A percentile compares a stretch with the other conserved stretches of the same genome.
Conservation (phyloP, 2,113 vertebrate species). For the Actenoides lindsayi region DNA sequence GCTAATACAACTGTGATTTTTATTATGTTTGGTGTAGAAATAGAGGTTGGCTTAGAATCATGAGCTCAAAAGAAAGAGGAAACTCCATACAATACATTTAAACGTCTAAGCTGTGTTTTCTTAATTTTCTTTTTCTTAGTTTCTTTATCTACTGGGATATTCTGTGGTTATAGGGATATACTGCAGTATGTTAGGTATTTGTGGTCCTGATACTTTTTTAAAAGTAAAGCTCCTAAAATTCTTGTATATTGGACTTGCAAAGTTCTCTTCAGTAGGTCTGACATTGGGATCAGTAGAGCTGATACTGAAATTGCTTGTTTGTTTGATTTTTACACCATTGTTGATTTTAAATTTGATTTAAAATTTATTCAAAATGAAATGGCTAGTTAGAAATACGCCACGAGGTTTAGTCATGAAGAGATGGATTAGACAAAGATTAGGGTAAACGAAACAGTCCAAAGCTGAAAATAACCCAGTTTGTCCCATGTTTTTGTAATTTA, state of each 20-base stretch:
- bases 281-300: neutral
- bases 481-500: neutral
- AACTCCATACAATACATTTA: neutral
- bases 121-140: neutral
- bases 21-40: neutral
- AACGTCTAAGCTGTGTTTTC: neutral
- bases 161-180: neutral
- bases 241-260: neutral
- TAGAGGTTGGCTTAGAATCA: neutral
- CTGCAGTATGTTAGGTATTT: neutral
- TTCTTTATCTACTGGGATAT: neutral
- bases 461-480: neutral
- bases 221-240: neutral
- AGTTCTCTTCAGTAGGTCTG: neutral
- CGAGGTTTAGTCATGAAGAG: neutral
- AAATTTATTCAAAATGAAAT: neutral
- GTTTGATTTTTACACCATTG: neutral
- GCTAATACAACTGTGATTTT: neutral
- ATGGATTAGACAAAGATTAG: neutral
- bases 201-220: neutral
- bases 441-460: neutral
- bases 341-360: neutral
- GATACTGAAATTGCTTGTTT: neutral
- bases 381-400: neutral
- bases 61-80: neutral